Percentiles rank a stretch among this genome's conserved stretches.
Conservation (phyloP, 2,797 vertebrate genomes). For the Semaprochilodus insignis region DNA sequence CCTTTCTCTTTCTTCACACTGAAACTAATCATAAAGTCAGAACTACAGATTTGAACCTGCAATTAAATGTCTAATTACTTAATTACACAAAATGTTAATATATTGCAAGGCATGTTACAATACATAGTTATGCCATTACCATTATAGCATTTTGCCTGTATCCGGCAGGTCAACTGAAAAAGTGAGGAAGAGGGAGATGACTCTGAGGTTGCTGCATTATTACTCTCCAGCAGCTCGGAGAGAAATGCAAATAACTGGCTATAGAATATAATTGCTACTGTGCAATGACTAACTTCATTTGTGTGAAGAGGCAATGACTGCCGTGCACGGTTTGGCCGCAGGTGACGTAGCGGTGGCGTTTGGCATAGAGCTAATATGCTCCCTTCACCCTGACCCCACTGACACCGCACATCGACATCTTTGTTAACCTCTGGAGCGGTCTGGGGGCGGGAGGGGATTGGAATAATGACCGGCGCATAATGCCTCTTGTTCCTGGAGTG, state of each 20-base stretch:
- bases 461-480: slow-evolving; percentile 37
- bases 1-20: no score
- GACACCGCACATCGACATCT: slow-evolving; percentile 29
- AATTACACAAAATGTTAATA: no score
- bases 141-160: background rate
- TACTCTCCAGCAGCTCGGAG: slow-evolving; percentile 8
- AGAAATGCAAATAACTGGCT: slow-evolving; percentile 21
- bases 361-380: slow-evolving; percentile 26
- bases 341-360: background rate
- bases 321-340: background rate
- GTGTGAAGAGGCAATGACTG: background rate
- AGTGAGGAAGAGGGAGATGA: background rate
- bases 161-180: background rate
- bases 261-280: slow-evolving; percentile 27
- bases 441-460: slow-evolving; percentile 13
- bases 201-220: slow-evolving; percentile 23
- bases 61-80: no score
- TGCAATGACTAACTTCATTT: slow-evolving; percentile 20
- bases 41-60: no score
- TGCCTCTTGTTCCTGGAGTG: slow-evolving; percentile 15
- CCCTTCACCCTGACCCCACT: slow-evolving; percentile 5
- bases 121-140: background rate
- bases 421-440: slow-evolving; percentile 35
- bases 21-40: no score
- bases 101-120: no score